Evolutionary conservation across 2,113 vertebrate species (phyloP), one percentile per base, ranked within the genome.

Genomic region (Oncorhynchus nerka): DNA sequence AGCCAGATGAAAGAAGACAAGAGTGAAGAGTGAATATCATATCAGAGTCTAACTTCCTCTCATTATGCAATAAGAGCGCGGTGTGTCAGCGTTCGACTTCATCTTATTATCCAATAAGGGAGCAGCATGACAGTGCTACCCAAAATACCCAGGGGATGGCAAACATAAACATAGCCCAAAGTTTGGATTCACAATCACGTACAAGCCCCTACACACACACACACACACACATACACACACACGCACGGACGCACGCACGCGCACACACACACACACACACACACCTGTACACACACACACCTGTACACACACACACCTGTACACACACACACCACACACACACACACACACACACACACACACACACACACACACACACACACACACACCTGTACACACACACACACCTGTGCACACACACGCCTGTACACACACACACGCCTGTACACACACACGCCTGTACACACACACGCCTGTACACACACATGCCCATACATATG

Each of bases 1-100:
- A 91, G 84, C 68, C 91, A 93, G 93, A 94, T 90, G 88, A 91
- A 87, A 89, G 86, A 77, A 69, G 39, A 45, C 9, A 12, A 11
- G 34, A 88, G 79, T 68, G 76, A 86, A 70, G 83, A 87, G 78
- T 39, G 28, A 82, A 86, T 87, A 86, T 81, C 82, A 72, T 82
- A 81, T 89, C 85, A 84, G 88, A 19, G 70, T 83, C 87, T 86
- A 74, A 87, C 79, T 81, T 75, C 79, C 77, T 74, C 67, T 59
- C 39, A 45, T 45, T 61, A 80, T 80, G 78, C 83, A 81, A 78
- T 81, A 51, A 84, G 70, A 74, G 77, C 7, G 20, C 20, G 51
- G 73, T 61, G 75, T 75, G 30, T 68, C 75, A 32, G 75, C 59
- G 75, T 28, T 51, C 65, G 64, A 73, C 88, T 89, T 90, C 84